A percentile compares a stretch with the other conserved stretches of the same genome.
These are phyloP conservation scores for Drosophila anomelani DNA, from an alignment of 2,888 invertebrate genomes.

Conservation along the genomic window DNA sequence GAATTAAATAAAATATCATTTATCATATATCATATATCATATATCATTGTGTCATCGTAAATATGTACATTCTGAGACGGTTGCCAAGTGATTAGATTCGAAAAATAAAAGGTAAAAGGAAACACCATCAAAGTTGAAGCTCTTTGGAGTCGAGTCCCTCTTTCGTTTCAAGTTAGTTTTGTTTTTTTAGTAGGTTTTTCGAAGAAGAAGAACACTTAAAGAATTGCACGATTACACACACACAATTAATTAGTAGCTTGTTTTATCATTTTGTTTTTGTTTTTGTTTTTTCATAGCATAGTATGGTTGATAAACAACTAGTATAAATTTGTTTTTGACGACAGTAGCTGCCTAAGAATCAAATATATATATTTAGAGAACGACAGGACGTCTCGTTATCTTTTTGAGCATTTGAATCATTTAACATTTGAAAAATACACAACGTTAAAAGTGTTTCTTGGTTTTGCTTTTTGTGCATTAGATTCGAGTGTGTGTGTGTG, in stretches of 20 bases:
- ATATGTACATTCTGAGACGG: slow-evolving; percentile 67
- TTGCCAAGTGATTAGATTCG: slow-evolving; percentile 39
- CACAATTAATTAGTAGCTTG: slow-evolving; percentile 62
- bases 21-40: slow-evolving; percentile 10
- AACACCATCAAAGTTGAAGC: slow-evolving; percentile 45
- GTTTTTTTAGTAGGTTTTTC: slow-evolving; percentile 45
- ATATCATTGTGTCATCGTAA: slow-evolving; percentile 36
- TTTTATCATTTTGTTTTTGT: slow-evolving; percentile 8
- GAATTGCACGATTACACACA: slow-evolving; percentile 78
- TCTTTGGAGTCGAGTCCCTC: slow-evolving; percentile 51
- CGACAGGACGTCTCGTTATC: slow-evolving; percentile 39
- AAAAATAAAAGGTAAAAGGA: slow-evolving; percentile 14
- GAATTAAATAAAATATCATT: slow-evolving; percentile 41
- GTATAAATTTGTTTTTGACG: slow-evolving; percentile 57
- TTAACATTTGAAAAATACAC: slow-evolving; percentile 65
- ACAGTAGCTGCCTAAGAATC: slow-evolving; percentile 77
- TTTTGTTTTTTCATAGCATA: slow-evolving; percentile 45
- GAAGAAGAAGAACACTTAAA: slow-evolving; percentile 68
- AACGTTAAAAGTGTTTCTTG: slow-evolving; percentile 56
- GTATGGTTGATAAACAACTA: slow-evolving; percentile 65
- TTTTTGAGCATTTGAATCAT: slow-evolving; percentile 64
- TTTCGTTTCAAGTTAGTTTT: slow-evolving; percentile 18
- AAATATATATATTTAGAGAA: slow-evolving; percentile 50
- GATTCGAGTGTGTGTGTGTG: slow-evolving; percentile 50
- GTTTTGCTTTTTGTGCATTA: slow-evolving; percentile 31